These are phyloP conservation scores for Grammomys surdaster DNA, from an alignment of 2,113 vertebrate species.

Conservation along the genomic window DNA sequence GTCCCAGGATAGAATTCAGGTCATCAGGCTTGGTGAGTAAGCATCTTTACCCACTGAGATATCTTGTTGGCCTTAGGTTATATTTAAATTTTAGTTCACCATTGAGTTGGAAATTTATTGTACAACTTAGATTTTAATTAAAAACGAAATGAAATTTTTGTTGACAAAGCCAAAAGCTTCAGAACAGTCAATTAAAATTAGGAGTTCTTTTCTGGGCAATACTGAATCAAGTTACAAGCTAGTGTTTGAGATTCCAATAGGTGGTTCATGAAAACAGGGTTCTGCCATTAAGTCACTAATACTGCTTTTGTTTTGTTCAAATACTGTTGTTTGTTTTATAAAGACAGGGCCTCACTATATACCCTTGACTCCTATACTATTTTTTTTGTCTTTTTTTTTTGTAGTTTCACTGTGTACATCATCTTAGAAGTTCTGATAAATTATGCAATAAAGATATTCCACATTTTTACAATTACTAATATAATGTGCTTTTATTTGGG, in stretches of 20 bases:
- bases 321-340: not conserved
- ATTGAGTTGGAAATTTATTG: constrained; percentile 32
- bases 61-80: not conserved
- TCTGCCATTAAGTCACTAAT: constrained; percentile 60
- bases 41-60: not conserved
- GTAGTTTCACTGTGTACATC: constrained; percentile 37
- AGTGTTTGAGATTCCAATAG: constrained; percentile 55
- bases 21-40: not conserved
- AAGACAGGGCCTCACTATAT: not conserved
- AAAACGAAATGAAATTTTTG: constrained; percentile 67
- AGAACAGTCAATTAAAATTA: constrained; percentile 62
- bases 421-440: constrained; percentile 57
- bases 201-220: constrained; percentile 54
- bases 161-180: constrained; percentile 56
- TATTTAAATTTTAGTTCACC: constrained; percentile 52
- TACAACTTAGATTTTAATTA: constrained; percentile 64
- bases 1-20: not conserved
- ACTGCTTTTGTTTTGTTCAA: not conserved
- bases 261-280: constrained; percentile 53
- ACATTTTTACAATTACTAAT: constrained; percentile 49
- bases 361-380: not conserved
- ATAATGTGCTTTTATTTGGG: not conserved
- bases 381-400: not conserved
- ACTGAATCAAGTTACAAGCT: constrained; percentile 55
- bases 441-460: constrained; percentile 20